These are phyloP conservation scores for Ips nitidus DNA, from an alignment of 1,140 invertebrate genomes.

Conservation along the genomic window DNA sequence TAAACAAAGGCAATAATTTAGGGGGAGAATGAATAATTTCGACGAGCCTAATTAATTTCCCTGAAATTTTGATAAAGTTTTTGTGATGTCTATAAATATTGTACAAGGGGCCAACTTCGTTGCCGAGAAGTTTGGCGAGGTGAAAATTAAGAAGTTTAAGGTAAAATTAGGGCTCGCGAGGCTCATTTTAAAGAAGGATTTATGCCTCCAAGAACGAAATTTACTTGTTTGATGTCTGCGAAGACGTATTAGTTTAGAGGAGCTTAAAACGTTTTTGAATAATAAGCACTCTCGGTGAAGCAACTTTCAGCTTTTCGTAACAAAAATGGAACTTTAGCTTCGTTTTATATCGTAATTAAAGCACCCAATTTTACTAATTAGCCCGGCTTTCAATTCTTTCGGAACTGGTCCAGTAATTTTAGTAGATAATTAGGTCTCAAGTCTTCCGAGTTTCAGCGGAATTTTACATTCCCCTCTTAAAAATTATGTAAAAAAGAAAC, in stretches of 20 bases:
- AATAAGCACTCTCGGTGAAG: background rate
- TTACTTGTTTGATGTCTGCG: background rate
- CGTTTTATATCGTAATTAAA: background rate
- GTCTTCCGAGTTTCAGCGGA: too few species aligned
- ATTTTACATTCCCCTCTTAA: too few species aligned
- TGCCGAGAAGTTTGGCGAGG: background rate
- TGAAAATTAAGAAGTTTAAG: constrained; percentile 12
- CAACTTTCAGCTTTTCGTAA: too few species aligned
- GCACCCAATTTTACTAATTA: background rate
- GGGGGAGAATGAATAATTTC: background rate
- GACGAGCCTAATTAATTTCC: background rate
- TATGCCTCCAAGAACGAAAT: background rate
- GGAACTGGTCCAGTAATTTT: background rate
- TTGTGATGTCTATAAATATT: constrained; percentile 1
- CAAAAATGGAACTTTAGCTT: too few species aligned
- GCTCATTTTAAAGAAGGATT: background rate
- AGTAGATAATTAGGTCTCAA: too few species aligned
- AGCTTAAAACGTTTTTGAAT: background rate
- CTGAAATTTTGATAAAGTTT: constrained; percentile 1
- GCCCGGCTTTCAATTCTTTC: background rate
- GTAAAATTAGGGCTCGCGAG: background rate
- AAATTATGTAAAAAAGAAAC: too few species aligned
- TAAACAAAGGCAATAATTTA: constrained; percentile 3
- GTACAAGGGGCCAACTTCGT: background rate
- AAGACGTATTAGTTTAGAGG: background rate